phyloP scores from a whole-genome alignment of 2,888 invertebrate genomes.

The Myopa tessellatipennis region DNA sequence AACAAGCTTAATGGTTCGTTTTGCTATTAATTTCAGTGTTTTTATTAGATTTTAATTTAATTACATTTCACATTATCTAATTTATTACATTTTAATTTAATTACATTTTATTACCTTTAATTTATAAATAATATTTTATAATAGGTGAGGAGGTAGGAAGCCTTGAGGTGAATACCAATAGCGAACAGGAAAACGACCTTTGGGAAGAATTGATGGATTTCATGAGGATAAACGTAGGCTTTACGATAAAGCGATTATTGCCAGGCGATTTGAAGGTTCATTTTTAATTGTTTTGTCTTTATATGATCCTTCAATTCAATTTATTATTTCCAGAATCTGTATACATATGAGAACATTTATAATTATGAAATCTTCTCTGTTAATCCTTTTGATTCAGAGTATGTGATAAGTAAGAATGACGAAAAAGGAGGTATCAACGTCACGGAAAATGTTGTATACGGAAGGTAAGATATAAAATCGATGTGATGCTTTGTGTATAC shows the following conservation, averaged over 20 bases:
- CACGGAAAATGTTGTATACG: constrained; percentile 84
- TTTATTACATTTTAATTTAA: too few species aligned
- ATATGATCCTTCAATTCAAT: not conserved
- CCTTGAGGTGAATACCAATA: not conserved
- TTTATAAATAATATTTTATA: not conserved
- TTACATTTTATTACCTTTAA: too few species aligned
- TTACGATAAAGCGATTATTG: constrained; percentile 83
- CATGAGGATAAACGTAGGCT: constrained; percentile 79
- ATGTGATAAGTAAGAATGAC: constrained; percentile 72
- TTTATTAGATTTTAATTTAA: not conserved
- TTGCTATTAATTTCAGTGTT: not conserved
- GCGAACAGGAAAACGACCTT: constrained; percentile 68
- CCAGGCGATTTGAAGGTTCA: constrained; percentile 82
- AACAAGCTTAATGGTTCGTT: constrained; percentile 77
- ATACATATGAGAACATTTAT: constrained; percentile 55
- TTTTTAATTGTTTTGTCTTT: not conserved
- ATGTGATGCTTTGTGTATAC: not conserved
- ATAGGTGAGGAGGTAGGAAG: not conserved
- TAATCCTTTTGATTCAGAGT: constrained; percentile 81
- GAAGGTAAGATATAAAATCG: constrained; percentile 70
- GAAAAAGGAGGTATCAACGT: constrained; percentile 86
- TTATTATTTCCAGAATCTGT: constrained; percentile 59
- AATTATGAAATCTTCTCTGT: constrained; percentile 66
- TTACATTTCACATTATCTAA: not conserved
- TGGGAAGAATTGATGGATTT: constrained; percentile 79